Evolutionary conservation across 2,113 vertebrate genomes (phyloP), one percentile per base, ranked within the genome.

Genomic region (Falco punctatus): DNA sequence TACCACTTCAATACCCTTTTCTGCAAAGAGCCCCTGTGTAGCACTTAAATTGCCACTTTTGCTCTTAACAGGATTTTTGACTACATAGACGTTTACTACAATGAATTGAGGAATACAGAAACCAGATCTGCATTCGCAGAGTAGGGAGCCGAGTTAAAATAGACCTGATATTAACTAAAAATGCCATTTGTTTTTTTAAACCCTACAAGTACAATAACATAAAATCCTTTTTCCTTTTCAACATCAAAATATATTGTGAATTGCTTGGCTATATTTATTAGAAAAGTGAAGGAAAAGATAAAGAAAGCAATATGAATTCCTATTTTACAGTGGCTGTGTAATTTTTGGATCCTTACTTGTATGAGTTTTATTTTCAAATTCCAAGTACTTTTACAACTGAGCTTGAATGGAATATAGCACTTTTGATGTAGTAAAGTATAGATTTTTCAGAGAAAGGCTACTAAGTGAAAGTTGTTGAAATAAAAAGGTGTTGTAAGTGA

Each of bases 61-160:
- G 14, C 4, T 67, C 28, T 79, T 75, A 26, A 48, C 26, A 69
- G 27, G 27, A 42, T 16, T 58, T 87, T 64, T 83, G 2, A 26
- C 30, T 62, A 11, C 2, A 19, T 3, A 0, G 0, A 7, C 73
- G 5, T 57, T 89, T 66, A 51, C 11, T 55, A 17, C 54, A 64
- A 26, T 0, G 0, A 77, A 55, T 2, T 64, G 30, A 79, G 17
- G 52, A 93, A 88, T 71, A 10, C 44, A 82, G 66, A 90, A 82
- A 57, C 6, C 9, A 72, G 28, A 28, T 71, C 44, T 90, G 21
- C 8, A 17, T 88, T 93, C 6, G 1, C 23, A 51, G 65, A 72
- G 18, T 30, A 42, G 21, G 33, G 14, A 72, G 13, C 27, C 3
- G 42, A 49, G 16, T 75, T 74, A 71, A 71, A 89, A 19, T 2